Base-by-base conservation (phyloP, 2,113 vertebrate genomes). In the Microtus montanus region DNA sequence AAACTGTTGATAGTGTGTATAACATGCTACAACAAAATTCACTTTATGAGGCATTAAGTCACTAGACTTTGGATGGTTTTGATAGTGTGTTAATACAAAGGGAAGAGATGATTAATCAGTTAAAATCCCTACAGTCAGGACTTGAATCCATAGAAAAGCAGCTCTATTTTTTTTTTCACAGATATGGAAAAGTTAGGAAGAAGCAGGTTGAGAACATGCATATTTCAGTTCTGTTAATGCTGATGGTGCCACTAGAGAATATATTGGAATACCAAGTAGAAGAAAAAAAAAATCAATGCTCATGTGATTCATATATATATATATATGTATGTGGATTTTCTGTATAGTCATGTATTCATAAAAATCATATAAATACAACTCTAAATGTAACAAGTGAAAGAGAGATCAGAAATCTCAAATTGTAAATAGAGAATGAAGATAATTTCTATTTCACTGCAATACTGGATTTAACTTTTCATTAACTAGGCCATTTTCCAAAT, bases 171-270 rank as follows among this genome's bases (percentile, higher is more conserved):
- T 77, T 41, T 41, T 78, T 54, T 73, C 73, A 41, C 8, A 73
- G 3, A 74, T 11, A 11, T 4, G 7, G 12, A 92, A 64, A 49
- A 54, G 52, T 19, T 28, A 75, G 13, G 30, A 63, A 91, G 22
- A 2, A 85, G 5, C 4, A 75, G 2, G 1, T 80, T 70, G 17
- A 38, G 3, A 41, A 30, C 2, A n/a, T 20, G 1, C 28, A 7
- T 35, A 24, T 33, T 93, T 74, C 54, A 68, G 17, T 47, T 52
- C 49, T 47, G 28, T 38, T 68, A 88, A 79, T 15, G 13, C 5
- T n/a, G 49, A 88, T 89, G n/a, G 70, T 5, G 44, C 15, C n/a
- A 15, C 49, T 85, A 49, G n/a, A 87, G 0, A 64, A 7, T 1
- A 33, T 87, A 41, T 3, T 88, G 30, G 20, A 91, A 91, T 54